A percentile compares a stretch with the other conserved stretches of the same genome.
phyloP scores from a whole-genome alignment of 2,113 vertebrate genomes.

The Peromyscus californicus region DNA sequence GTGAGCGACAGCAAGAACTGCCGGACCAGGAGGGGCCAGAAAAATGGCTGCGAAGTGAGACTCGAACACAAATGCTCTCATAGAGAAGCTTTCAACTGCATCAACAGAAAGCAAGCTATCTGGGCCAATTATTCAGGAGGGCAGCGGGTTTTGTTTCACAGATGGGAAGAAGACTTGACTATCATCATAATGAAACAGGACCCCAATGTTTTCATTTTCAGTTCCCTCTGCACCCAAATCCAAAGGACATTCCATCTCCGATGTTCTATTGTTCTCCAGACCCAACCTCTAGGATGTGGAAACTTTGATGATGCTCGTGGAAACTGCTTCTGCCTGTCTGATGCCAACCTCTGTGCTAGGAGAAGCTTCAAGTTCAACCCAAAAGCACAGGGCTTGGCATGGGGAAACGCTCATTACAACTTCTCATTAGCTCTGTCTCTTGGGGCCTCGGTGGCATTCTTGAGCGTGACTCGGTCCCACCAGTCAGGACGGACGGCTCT shows the following conservation, averaged over 20 bases:
- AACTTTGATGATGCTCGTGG: conserved; percentile 81
- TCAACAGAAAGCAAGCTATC: conserved; percentile 66
- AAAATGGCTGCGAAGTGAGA: conserved; percentile 33
- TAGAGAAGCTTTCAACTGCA: conserved; percentile 65
- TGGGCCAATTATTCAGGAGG: conserved; percentile 68
- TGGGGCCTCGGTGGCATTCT: conserved; percentile 71
- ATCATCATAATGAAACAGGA: conserved; percentile 74
- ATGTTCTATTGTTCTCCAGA: conserved; percentile 77
- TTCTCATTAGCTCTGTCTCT: conserved; percentile 77
- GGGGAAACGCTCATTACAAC: conserved; percentile 73
- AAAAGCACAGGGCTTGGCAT: conserved; percentile 72
- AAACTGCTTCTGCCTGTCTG: conserved; percentile 74
- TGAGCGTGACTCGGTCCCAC: conserved; percentile 74
- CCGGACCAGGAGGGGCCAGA: conserved; percentile 8
- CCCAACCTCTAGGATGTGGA: conserved; percentile 69
- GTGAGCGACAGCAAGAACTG: conserved; percentile 19
- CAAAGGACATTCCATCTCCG: conserved; percentile 74
- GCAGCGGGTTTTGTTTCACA: conserved; percentile 66
- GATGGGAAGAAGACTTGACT: conserved; percentile 71
- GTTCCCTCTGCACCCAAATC: conserved; percentile 68
- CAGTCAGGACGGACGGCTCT: conserved; percentile 56
- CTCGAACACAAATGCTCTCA: conserved; percentile 67
- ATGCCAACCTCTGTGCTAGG: conserved; percentile 75
- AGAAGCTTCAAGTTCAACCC: conserved; percentile 77
- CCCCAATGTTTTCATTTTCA: conserved; percentile 65